These are phyloP conservation scores for Xestoiulus laeticollis DNA, from an alignment of 2,888 invertebrate genomes.

Conservation along the genomic window DNA sequence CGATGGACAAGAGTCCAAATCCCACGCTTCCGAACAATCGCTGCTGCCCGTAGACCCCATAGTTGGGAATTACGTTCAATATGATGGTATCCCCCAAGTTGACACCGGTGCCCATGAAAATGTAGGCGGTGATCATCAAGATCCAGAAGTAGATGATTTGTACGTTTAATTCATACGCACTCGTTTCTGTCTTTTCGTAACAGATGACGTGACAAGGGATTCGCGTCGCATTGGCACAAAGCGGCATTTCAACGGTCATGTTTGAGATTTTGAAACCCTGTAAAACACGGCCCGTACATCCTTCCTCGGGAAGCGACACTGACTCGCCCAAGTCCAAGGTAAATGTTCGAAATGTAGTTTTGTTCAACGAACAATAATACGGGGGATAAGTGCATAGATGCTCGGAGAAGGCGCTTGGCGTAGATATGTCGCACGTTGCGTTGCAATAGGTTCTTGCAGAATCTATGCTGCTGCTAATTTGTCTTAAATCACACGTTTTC, in stretches of 20 bases:
- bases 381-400: not conserved
- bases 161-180: conserved; percentile 57
- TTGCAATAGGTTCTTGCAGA: not conserved
- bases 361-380: not conserved
- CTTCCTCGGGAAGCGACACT: not conserved
- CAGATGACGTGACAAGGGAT: not conserved
- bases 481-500: not conserved
- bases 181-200: not conserved
- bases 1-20: conserved; percentile 80
- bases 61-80: conserved; percentile 66
- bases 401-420: not conserved
- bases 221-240: not conserved
- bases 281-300: not conserved
- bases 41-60: conserved; percentile 80
- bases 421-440: not conserved
- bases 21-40: conserved; percentile 89
- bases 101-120: conserved; percentile 47
- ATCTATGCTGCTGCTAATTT: no score
- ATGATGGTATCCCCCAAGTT: conserved; percentile 50
- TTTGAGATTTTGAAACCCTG: not conserved
- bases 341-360: not conserved
- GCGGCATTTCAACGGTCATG: not conserved
- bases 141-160: conserved; percentile 47
- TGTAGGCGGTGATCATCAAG: conserved; percentile 48
- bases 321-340: not conserved